Percentiles rank a stretch among this genome's conserved stretches.
Conservation (phyloP, 2,113 vertebrate species). For the Acrocephalus kingi region DNA sequence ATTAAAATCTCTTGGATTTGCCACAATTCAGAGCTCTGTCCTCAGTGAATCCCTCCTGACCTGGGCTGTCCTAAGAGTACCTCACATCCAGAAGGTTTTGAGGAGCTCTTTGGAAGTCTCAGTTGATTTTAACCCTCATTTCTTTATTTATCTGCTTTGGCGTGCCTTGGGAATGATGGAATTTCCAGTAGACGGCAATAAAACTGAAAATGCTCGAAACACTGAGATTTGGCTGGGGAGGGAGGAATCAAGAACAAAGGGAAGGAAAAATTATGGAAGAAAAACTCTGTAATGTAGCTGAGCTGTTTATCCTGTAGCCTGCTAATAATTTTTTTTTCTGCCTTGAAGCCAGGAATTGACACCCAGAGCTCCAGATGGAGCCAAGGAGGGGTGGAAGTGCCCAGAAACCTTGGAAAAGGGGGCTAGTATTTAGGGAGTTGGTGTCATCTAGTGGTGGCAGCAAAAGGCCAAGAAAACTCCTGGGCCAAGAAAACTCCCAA, state of each 20-base stretch:
- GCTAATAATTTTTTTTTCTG: neutral
- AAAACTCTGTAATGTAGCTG: rapidly evolving
- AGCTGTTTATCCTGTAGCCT: neutral
- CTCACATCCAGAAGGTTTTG: neutral
- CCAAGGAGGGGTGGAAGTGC: neutral
- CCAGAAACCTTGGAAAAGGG: neutral
- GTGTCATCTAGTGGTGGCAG: slow-evolving; percentile 25
- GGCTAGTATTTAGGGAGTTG: neutral
- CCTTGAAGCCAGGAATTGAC: neutral
- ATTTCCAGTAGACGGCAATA: neutral
- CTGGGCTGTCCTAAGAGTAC: neutral
- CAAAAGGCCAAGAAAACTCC: neutral
- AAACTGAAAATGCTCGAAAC: neutral
- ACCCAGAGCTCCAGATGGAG: neutral
- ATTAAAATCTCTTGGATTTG: neutral
- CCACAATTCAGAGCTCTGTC: rapidly evolving
- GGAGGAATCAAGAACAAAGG: neutral
- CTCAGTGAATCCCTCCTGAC: neutral
- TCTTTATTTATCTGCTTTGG: neutral
- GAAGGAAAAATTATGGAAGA: neutral
- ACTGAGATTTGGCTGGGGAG: neutral
- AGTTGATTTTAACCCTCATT: neutral
- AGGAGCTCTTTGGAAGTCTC: neutral
- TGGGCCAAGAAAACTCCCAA: no score
- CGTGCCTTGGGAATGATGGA: neutral